Evolutionary conservation across 1,140 invertebrate genomes (phyloP), one percentile per base, ranked within the genome.

Genomic region (Lamellibrachia luymesi): DNA sequence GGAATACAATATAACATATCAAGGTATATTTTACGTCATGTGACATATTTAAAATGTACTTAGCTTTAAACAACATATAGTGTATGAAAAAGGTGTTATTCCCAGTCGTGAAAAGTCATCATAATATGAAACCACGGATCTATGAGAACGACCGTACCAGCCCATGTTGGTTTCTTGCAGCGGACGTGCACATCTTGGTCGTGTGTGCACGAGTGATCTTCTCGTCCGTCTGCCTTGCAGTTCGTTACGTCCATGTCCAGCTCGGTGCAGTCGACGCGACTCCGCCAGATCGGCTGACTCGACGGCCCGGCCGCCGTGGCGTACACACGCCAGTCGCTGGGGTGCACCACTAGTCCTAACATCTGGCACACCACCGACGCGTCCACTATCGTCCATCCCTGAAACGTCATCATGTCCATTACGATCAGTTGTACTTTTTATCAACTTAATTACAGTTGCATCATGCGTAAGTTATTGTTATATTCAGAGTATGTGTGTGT

Each of bases 321-420:
- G 93, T 95, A 94, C 25, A 96, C 96, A 98, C 97, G 97, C 98
- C 99, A 99, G 96, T 99, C 98, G 93, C 98, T 97, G 2, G 98
- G 98, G 96, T 99, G 98, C 7, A 99, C 97, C 0, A 98, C 98
- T 92, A 98, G 97, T 0, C 99, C 99, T 93, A 99, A 96, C 96
- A 99, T 99, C 96, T 99, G 98, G 95, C 99, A 99, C 0, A 98
- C 99, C 49, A 99, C 96, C 0, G 98, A 98, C 2, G 99, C 98
- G 94, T 98, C 98, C 91, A 97, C 97, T n/a, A 98, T 98, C 91
- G 97, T 99, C 98, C 99, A 99, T 51, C 98, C 98, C 95, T 99
- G 98, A 89, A 94, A 93, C 13, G 93, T 22, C 17, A 17, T 4
- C 64, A 17, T 27, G 50, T 80, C 8, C 17, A 22, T 80, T 17